Evolutionary conservation across 2,888 invertebrate genomes (phyloP).

Genomic region (Sinelater perroti): DNA sequence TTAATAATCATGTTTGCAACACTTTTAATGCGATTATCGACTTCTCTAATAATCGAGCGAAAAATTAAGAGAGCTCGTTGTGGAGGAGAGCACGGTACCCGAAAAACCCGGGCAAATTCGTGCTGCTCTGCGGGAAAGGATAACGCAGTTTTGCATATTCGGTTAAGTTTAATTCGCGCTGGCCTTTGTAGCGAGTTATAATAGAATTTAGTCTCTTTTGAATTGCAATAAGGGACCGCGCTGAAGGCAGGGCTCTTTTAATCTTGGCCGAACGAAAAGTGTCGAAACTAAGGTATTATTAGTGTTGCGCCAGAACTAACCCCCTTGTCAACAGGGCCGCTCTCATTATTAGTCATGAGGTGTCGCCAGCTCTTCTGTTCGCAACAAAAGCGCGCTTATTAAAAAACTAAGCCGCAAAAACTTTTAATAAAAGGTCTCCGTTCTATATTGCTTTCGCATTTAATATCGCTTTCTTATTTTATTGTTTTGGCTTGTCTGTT

Average conservation of each 20-base stretch:
- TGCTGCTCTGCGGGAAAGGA: background rate
- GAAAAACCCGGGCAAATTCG: conserved; percentile 11
- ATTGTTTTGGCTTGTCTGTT: conserved; percentile 51
- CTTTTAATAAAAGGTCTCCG: conserved; percentile 55
- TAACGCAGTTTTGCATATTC: conserved; percentile 22
- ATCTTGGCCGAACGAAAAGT: conserved; percentile 23
- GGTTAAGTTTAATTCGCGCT: conserved; percentile 22
- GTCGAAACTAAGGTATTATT: conserved; percentile 31
- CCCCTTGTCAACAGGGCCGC: conserved; percentile 40
- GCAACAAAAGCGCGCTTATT: conserved; percentile 51
- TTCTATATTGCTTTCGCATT: conserved; percentile 54
- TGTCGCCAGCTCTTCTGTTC: conserved; percentile 43
- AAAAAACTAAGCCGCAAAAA: conserved; percentile 55
- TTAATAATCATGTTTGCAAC: conserved; percentile 35
- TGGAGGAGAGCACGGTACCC: background rate
- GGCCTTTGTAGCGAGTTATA: conserved; percentile 24
- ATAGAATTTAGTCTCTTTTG: conserved; percentile 30
- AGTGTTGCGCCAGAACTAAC: conserved; percentile 30
- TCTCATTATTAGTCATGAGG: conserved; percentile 51
- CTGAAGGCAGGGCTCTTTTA: conserved; percentile 16
- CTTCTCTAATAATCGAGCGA: conserved; percentile 29
- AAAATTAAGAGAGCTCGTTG: conserved; percentile 25
- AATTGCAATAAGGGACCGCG: conserved; percentile 28
- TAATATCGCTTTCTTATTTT: conserved; percentile 52
- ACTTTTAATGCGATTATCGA: conserved; percentile 33